Percentiles rank a stretch among this genome's conserved stretches.
Evolutionary conservation across 2,113 vertebrate genomes (phyloP).

Genomic region (Morphnarchus princeps): DNA sequence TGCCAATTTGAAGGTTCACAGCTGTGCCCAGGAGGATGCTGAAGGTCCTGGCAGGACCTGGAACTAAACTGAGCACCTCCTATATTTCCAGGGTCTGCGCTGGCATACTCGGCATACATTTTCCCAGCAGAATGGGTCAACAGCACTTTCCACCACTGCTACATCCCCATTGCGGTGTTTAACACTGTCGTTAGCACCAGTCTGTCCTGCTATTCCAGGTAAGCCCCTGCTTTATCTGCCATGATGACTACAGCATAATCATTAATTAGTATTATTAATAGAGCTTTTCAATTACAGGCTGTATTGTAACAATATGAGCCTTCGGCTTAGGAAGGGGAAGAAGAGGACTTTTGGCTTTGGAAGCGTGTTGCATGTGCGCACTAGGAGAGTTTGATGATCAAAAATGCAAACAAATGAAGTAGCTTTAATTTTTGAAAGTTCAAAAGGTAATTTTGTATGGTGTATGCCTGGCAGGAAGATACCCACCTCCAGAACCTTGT

Average conservation of each 20-base stretch:
- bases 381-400: rapidly evolving
- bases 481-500: background rate
- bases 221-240: background rate
- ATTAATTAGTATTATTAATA: rapidly evolving
- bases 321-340: background rate
- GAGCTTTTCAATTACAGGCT: rapidly evolving
- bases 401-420: rapidly evolving
- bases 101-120: constrained; percentile 85
- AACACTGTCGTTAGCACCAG: constrained; percentile 80
- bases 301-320: rapidly evolving
- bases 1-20: rapidly evolving
- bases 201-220: constrained; percentile 94
- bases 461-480: rapidly evolving
- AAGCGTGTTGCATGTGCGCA: rapidly evolving
- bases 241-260: rapidly evolving
- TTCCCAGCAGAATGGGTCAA: constrained; percentile 83
- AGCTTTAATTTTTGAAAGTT: background rate
- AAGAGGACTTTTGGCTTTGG: background rate
- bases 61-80: rapidly evolving
- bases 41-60: background rate
- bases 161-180: constrained; percentile 72
- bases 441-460: rapidly evolving
- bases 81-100: constrained; percentile 80
- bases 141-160: constrained; percentile 79
- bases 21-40: rapidly evolving